Evolutionary conservation across 2,113 vertebrate genomes (phyloP).

Genomic region (Silurus meridionalis): DNA sequence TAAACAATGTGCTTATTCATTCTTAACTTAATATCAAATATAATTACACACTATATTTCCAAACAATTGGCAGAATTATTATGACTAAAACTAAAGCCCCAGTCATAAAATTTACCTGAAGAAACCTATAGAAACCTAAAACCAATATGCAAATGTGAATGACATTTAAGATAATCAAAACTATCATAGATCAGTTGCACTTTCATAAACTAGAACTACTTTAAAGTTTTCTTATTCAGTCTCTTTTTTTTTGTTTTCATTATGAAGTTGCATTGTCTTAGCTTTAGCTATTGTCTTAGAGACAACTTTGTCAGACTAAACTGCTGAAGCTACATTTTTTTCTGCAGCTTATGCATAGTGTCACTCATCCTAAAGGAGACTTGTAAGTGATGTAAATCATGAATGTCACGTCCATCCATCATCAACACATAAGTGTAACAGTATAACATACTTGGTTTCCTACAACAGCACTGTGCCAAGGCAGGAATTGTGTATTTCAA

Average conservation of each 20-base stretch:
- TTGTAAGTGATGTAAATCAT: conserved; percentile 36
- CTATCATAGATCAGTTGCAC: neutral
- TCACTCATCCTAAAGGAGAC: conserved; percentile 41
- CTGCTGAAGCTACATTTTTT: conserved; percentile 13
- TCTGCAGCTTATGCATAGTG: conserved; percentile 20
- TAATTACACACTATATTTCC: neutral
- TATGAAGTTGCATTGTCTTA: conserved; percentile 1
- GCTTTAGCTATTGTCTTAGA: conserved; percentile 8
- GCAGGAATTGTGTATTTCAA: conserved; percentile 31
- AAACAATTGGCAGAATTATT: neutral
- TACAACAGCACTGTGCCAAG: conserved; percentile 8
- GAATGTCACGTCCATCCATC: conserved; percentile 22
- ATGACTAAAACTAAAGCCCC: neutral
- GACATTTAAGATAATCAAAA: neutral
- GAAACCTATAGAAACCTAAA: neutral
- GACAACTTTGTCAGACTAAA: neutral
- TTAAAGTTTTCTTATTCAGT: neutral
- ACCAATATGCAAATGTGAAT: neutral
- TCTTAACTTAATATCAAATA: neutral
- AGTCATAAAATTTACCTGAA: neutral
- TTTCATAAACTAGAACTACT: neutral
- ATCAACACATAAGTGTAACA: conserved; percentile 15
- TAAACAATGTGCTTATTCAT: neutral
- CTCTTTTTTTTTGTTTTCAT: neutral
- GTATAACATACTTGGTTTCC: conserved; percentile 6